A percentile compares a stretch with the other conserved stretches of the same genome.
These are phyloP conservation scores for Heliconius congener DNA, from an alignment of 1,140 invertebrate genomes.

Conservation along the genomic window DNA sequence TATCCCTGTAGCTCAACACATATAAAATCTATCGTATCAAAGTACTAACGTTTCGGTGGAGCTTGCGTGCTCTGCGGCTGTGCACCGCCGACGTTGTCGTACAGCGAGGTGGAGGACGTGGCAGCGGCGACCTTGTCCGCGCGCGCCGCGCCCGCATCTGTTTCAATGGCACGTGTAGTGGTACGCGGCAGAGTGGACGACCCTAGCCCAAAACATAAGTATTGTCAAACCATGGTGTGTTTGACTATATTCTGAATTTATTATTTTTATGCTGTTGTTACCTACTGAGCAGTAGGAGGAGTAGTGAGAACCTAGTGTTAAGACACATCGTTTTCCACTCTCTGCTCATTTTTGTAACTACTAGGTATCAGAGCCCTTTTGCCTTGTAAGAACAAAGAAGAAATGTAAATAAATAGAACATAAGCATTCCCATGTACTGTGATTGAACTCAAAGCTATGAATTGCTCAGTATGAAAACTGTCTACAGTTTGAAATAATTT, in stretches of 20 bases:
- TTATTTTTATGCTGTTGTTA: too few relatives aligned
- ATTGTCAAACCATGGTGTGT: slow-evolving; percentile 7
- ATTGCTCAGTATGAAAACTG: too few relatives aligned
- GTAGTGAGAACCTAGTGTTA: too few relatives aligned
- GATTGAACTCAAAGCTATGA: too few relatives aligned
- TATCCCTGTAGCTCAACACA: too few relatives aligned
- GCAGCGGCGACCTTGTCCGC: slow-evolving; percentile 90
- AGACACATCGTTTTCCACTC: too few relatives aligned
- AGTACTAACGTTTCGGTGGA: slow-evolving; percentile 73
- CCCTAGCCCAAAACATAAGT: slow-evolving; percentile 78
- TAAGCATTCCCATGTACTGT: not conserved
- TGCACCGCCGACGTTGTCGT: slow-evolving; percentile 89
- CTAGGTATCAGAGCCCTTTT: not conserved
- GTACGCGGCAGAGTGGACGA: slow-evolving; percentile 92
- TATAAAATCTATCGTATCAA: not conserved
- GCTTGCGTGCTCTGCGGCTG: slow-evolving; percentile 82
- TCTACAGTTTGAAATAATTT: too few relatives aligned
- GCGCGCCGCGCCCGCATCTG: slow-evolving; percentile 80
- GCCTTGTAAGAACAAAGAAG: not conserved
- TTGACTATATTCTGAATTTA: not conserved
- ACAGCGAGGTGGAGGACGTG: slow-evolving; percentile 93
- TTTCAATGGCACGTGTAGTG: slow-evolving; percentile 86
- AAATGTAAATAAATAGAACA: not conserved
- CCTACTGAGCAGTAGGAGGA: too few relatives aligned
- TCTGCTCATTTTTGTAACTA: too few relatives aligned